These are phyloP conservation scores for Cephus sareptanus DNA, from an alignment of 2,888 invertebrate species.

Conservation along the genomic window DNA sequence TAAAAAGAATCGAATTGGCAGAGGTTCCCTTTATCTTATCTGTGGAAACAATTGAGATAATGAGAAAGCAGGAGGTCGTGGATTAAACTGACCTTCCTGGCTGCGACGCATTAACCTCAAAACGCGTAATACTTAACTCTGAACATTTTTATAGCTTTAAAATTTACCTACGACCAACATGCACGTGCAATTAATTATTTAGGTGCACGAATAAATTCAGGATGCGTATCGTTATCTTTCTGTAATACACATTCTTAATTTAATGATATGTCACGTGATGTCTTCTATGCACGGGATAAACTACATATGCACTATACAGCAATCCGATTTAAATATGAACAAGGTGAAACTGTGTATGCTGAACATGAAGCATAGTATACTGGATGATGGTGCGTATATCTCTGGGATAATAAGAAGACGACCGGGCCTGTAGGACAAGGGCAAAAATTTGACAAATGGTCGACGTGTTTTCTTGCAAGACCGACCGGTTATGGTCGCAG, in stretches of 20 bases:
- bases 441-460: neutral
- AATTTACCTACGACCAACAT: neutral
- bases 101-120: neutral
- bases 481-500: conserved; percentile 14
- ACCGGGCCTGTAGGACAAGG: neutral
- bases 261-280: neutral
- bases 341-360: neutral
- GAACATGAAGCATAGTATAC: neutral
- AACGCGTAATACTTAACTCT: neutral
- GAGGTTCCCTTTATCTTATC: neutral
- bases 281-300: neutral
- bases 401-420: neutral
- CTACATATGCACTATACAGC: neutral
- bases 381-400: neutral
- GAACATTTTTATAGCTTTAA: neutral
- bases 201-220: conserved; percentile 1
- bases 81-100: neutral
- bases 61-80: neutral
- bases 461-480: conserved; percentile 15
- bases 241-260: neutral
- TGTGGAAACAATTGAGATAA: neutral
- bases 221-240: neutral
- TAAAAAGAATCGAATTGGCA: neutral
- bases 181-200: neutral
- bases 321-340: neutral